Evolutionary conservation across 2,888 invertebrate genomes (phyloP).

Genomic region (Ormyrus rosae): DNA sequence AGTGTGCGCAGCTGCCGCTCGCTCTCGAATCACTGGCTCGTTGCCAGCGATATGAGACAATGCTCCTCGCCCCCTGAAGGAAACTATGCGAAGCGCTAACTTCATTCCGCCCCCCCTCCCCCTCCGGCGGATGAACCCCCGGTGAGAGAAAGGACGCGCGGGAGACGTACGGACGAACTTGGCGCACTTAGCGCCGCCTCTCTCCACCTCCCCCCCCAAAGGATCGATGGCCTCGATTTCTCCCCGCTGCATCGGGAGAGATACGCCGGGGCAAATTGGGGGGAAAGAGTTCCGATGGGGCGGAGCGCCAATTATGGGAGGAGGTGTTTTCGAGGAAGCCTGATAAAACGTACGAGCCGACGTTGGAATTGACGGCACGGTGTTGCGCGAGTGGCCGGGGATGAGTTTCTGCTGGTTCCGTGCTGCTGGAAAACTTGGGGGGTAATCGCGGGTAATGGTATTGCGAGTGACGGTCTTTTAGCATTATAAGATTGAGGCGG

Average conservation of each 20-base stretch:
- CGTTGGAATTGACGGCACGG: too few relatives aligned
- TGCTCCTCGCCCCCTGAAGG: not conserved
- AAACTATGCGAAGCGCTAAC: constrained; percentile 39
- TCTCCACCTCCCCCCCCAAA: too few relatives aligned
- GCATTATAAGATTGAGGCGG: too few relatives aligned
- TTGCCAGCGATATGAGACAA: constrained; percentile 49
- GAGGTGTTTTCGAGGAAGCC: too few relatives aligned
- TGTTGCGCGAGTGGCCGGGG: too few relatives aligned
- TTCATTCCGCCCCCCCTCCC: not conserved
- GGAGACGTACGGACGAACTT: constrained; percentile 35
- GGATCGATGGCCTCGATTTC: constrained; percentile 49
- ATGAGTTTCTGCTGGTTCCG: too few relatives aligned
- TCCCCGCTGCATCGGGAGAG: constrained; percentile 7
- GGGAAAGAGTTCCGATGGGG: not conserved
- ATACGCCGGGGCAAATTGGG: constrained; percentile 23
- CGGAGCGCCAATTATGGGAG: constrained; percentile 21
- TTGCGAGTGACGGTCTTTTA: too few relatives aligned
- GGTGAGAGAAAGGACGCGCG: not conserved
- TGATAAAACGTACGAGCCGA: too few relatives aligned
- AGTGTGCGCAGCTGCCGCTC: constrained; percentile 6
- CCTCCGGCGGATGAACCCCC: not conserved
- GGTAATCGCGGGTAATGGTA: too few relatives aligned
- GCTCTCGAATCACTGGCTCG: constrained; percentile 24
- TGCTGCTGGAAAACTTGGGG: too few relatives aligned
- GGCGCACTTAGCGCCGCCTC: constrained; percentile 43